These are phyloP conservation scores for Dermatemys mawii DNA, from an alignment of 2,113 vertebrate genomes.

Conservation along the genomic window DNA sequence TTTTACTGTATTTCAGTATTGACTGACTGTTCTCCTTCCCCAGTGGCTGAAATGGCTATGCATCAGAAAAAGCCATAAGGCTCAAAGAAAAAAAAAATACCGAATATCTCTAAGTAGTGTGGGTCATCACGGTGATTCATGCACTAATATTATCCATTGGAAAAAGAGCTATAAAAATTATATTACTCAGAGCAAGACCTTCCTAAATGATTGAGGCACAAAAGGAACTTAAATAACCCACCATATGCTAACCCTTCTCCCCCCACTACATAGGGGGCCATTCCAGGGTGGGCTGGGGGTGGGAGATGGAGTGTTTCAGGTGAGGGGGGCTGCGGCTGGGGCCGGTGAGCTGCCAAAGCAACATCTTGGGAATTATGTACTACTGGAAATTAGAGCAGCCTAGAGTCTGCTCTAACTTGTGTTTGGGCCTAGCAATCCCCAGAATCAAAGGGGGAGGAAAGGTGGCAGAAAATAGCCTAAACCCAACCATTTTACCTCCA, in stretches of 20 bases:
- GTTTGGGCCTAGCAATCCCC: background rate
- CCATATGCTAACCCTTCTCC: too few species aligned
- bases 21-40: background rate
- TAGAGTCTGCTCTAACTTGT: background rate
- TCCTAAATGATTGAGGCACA: background rate
- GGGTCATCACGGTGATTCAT: background rate
- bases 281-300: background rate
- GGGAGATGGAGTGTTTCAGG: background rate
- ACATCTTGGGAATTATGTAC: background rate
- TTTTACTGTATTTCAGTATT: background rate
- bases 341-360: background rate
- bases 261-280: background rate
- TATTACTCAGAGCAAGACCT: background rate
- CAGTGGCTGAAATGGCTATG: background rate
- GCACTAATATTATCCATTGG: background rate
- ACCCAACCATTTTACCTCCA: too few species aligned
- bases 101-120: background rate
- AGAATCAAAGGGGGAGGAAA: too few species aligned
- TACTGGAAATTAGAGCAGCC: background rate
- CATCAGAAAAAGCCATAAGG: accelerated
- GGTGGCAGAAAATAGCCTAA: too few species aligned
- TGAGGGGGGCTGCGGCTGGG: too few species aligned
- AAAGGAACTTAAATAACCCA: background rate
- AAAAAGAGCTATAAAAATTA: background rate
- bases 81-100: background rate